These are phyloP conservation scores for Lithobates pipiens DNA, from an alignment of 2,797 vertebrate species.

Conservation along the genomic window DNA sequence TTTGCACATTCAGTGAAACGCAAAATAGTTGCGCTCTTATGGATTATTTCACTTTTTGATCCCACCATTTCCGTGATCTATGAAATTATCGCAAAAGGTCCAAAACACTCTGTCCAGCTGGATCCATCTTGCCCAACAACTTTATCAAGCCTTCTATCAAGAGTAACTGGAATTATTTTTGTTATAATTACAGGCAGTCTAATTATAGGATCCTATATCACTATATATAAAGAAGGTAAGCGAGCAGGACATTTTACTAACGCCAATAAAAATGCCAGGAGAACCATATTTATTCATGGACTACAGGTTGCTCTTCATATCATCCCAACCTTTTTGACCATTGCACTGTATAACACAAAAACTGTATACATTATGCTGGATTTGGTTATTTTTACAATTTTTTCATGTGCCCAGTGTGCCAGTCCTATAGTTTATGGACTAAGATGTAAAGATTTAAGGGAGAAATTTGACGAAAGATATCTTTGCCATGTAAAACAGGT, in stretches of 20 bases:
- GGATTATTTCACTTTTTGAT: conserved; percentile 65
- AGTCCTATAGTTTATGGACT: conserved; percentile 76
- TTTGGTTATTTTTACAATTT: conserved; percentile 68
- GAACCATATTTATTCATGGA: conserved; percentile 70
- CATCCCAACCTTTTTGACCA: conserved; percentile 68
- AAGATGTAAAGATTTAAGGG: conserved; percentile 67
- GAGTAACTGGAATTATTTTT: conserved; percentile 64
- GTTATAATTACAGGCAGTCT: conserved; percentile 64
- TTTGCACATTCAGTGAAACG: conserved; percentile 59
- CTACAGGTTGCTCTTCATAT: conserved; percentile 72
- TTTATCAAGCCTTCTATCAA: conserved; percentile 62
- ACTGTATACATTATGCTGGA: conserved; percentile 61
- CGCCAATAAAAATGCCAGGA: conserved; percentile 70
- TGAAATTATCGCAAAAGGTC: conserved; percentile 52
- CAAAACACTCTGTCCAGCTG: conserved; percentile 48
- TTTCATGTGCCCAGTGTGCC: conserved; percentile 71
- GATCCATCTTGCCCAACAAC: conserved; percentile 63
- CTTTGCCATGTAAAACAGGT: background rate
- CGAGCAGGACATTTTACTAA: conserved; percentile 71
- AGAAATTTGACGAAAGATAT: conserved; percentile 41
- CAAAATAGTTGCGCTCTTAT: conserved; percentile 60
- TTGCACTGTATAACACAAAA: conserved; percentile 63
- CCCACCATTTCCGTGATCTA: conserved; percentile 63
- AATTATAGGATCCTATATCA: conserved; percentile 67
- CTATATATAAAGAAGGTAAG: conserved; percentile 71